These are phyloP conservation scores for Cheilinus undulatus DNA, from an alignment of 2,113 vertebrate genomes.

Conservation along the genomic window DNA sequence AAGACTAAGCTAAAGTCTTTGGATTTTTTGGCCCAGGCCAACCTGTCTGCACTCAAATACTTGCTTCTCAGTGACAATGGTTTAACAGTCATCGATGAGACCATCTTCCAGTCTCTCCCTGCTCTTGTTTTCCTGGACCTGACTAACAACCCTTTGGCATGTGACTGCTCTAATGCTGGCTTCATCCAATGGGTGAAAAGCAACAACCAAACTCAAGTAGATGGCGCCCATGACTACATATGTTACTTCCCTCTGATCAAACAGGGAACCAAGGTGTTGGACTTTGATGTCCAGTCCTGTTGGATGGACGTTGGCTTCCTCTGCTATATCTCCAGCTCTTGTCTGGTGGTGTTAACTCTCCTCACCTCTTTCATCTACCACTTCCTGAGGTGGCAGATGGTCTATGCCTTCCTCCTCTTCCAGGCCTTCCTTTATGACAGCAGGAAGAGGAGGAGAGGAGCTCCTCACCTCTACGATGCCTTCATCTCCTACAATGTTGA, in stretches of 20 bases:
- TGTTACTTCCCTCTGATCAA: conserved; percentile 66
- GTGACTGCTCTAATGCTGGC: conserved; percentile 68
- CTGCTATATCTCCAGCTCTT: conserved; percentile 56
- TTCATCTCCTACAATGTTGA: conserved; percentile 77
- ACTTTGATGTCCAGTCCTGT: conserved; percentile 63
- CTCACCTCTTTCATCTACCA: conserved; percentile 54
- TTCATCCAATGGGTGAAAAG: conserved; percentile 67
- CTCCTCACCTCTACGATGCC: conserved; percentile 63
- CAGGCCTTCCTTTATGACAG: conserved; percentile 70
- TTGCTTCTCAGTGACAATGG: conserved; percentile 55
- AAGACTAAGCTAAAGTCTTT: conserved; percentile 51
- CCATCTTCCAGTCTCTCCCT: conserved; percentile 58
- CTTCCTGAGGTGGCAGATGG: conserved; percentile 66
- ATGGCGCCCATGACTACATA: conserved; percentile 48
- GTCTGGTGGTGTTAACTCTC: conserved; percentile 42
- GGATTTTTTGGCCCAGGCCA: conserved; percentile 63
- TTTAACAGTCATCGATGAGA: conserved; percentile 56
- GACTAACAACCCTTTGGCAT: conserved; percentile 64
- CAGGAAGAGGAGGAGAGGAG: conserved; percentile 33
- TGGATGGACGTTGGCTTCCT: conserved; percentile 49
- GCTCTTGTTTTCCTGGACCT: conserved; percentile 67
- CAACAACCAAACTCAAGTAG: conserved; percentile 65
- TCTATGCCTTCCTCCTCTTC: conserved; percentile 72
- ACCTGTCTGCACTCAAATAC: conserved; percentile 45
- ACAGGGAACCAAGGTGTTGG: conserved; percentile 51